A percentile compares a stretch with the other conserved stretches of the same genome.
Evolutionary conservation across 2,113 vertebrate species (phyloP).

Genomic region (Colossoma macropomum): DNA sequence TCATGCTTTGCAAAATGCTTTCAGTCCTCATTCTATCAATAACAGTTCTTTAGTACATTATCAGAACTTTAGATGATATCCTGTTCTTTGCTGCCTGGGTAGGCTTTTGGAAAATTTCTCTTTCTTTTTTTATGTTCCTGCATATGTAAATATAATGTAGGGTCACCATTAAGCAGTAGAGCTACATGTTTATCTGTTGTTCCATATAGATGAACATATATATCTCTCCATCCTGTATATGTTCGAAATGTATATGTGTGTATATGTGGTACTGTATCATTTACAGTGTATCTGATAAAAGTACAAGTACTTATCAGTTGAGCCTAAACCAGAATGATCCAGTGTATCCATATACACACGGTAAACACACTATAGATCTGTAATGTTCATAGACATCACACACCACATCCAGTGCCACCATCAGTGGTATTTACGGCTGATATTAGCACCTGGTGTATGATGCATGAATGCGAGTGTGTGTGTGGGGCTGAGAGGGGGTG

Average conservation of each 20-base stretch:
- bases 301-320: background rate
- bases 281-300: conserved; percentile 10
- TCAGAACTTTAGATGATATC: conserved; percentile 36
- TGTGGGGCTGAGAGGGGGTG: conserved; percentile 58
- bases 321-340: conserved; percentile 42
- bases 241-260: conserved; percentile 56
- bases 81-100: conserved; percentile 56
- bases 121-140: conserved; percentile 26
- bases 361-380: conserved; percentile 47
- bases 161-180: conserved; percentile 16
- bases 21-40: background rate
- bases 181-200: conserved; percentile 59
- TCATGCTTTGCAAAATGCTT: background rate
- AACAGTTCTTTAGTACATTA: conserved; percentile 1
- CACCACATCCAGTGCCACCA: conserved; percentile 59
- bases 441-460: conserved; percentile 61
- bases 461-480: conserved; percentile 57
- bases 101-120: conserved; percentile 47
- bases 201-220: conserved; percentile 59
- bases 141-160: conserved; percentile 44
- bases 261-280: conserved; percentile 64
- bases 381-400: conserved; percentile 64
- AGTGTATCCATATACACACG: conserved; percentile 55
- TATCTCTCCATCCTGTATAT: conserved; percentile 25
- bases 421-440: conserved; percentile 53